phyloP scores from a whole-genome alignment of 2,888 invertebrate genomes.

The Lordiphosa fenestrarum region DNA sequence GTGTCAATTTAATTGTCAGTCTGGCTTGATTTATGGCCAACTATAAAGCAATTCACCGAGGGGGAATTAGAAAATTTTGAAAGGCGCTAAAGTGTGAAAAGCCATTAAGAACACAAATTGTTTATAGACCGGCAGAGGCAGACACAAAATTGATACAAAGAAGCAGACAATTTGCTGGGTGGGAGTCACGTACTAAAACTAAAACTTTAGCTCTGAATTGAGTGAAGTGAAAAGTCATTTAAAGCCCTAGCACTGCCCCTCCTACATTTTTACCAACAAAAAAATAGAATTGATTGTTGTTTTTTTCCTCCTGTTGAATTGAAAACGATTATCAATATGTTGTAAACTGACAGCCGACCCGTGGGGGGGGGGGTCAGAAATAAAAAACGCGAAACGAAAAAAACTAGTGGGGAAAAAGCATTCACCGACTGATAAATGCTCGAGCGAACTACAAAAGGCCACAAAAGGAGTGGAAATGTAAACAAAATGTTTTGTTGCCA shows the following conservation, averaged over 20 bases:
- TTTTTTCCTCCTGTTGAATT: conserved; percentile 48
- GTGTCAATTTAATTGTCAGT: conserved; percentile 57
- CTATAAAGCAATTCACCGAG: conserved; percentile 48
- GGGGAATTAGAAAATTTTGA: conserved; percentile 18
- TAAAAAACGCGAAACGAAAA: conserved; percentile 36
- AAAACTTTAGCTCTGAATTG: no score
- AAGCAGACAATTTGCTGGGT: background rate
- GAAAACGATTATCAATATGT: conserved; percentile 71
- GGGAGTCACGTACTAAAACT: conserved; percentile 1
- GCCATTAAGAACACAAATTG: conserved; percentile 67
- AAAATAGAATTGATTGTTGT: conserved; percentile 61
- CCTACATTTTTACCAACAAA: conserved; percentile 2
- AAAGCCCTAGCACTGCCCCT: no score
- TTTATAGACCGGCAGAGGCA: conserved; percentile 43
- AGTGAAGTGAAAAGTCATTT: no score
- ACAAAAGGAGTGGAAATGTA: conserved; percentile 39
- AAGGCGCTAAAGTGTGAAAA: conserved; percentile 65
- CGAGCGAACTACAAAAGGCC: conserved; percentile 33
- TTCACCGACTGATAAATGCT: conserved; percentile 60
- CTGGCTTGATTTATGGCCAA: conserved; percentile 59
- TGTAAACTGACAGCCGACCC: conserved; percentile 45
- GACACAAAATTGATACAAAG: conserved; percentile 4
- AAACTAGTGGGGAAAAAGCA: conserved; percentile 28
- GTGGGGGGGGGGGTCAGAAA: conserved; percentile 31
- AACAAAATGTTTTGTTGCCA: conserved; percentile 35